phyloP scores from a whole-genome alignment of 2,113 vertebrate species.

The Zosterops hypoxanthus region DNA sequence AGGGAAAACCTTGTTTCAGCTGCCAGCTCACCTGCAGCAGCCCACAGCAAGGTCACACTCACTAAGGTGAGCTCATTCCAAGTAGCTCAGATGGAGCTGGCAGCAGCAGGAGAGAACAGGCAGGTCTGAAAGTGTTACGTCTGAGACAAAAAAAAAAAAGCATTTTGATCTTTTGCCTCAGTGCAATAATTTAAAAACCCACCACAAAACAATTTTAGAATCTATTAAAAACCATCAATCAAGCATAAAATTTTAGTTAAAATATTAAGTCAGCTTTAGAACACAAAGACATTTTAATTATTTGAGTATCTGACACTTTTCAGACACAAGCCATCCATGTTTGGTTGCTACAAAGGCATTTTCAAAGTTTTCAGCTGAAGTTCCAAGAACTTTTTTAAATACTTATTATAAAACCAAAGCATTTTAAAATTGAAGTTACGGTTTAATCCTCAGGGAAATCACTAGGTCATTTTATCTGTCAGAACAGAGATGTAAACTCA shows the following conservation, averaged over 20 bases:
- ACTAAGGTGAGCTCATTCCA: neutral
- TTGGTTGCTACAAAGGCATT: neutral
- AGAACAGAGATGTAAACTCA: neutral
- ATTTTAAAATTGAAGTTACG: neutral
- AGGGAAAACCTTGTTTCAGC: neutral
- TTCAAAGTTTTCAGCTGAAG: neutral
- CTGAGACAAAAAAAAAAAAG: neutral
- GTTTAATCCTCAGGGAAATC: neutral
- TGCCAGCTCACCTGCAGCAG: neutral
- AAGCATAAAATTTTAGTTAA: neutral
- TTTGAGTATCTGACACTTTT: neutral
- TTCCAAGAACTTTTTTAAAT: neutral
- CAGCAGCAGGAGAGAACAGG: accelerated
- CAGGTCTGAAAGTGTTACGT: neutral
- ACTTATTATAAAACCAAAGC: neutral
- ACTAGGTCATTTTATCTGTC: neutral
- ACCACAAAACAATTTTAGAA: neutral
- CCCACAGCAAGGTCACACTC: neutral
- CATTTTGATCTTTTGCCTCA: neutral
- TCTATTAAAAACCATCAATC: neutral
- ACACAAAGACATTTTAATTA: neutral
- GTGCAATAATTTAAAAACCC: neutral
- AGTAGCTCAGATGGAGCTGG: accelerated
- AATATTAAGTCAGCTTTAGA: neutral
- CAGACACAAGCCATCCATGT: neutral